Evolutionary conservation across 1,140 invertebrate genomes (phyloP).

Genomic region (Megalopta genalis): DNA sequence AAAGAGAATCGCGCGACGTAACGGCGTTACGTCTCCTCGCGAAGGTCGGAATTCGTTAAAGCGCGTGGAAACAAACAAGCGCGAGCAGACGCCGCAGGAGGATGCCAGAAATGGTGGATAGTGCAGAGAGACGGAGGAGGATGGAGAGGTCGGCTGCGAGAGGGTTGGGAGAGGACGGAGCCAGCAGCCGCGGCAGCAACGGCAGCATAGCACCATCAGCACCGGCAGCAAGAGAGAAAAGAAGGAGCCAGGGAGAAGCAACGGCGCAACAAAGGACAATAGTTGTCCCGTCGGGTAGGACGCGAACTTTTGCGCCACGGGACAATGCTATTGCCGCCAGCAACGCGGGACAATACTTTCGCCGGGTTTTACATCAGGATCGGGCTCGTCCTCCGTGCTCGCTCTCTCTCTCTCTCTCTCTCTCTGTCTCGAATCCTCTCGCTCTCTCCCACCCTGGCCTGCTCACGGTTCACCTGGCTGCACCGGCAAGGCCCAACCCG

Average conservation of each 20-base stretch:
- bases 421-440: conserved; percentile 7
- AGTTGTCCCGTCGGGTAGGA: conserved; percentile 58
- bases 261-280: conserved; percentile 68
- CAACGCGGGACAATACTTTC: conserved; percentile 67
- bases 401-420: conserved; percentile 11
- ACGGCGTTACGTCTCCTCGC: conserved; percentile 52
- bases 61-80: conserved; percentile 68
- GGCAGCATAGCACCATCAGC: not conserved
- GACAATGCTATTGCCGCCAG: conserved; percentile 70
- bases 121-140: conserved; percentile 26
- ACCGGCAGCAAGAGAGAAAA: conserved; percentile 25
- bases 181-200: conserved; percentile 3
- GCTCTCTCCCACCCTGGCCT: conserved; percentile 12
- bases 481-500: conserved; percentile 40
- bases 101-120: conserved; percentile 45
- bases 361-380: conserved; percentile 70
- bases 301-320: conserved; percentile 62
- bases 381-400: conserved; percentile 51
- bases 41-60: conserved; percentile 62
- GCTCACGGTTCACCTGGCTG: conserved; percentile 37
- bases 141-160: not conserved
- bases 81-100: conserved; percentile 35
- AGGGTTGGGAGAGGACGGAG: conserved; percentile 19
- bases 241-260: conserved; percentile 38
- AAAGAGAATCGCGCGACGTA: conserved; percentile 43